Conservation (phyloP, 1,140 invertebrate species). For the Ceratitis capitata region DNA sequence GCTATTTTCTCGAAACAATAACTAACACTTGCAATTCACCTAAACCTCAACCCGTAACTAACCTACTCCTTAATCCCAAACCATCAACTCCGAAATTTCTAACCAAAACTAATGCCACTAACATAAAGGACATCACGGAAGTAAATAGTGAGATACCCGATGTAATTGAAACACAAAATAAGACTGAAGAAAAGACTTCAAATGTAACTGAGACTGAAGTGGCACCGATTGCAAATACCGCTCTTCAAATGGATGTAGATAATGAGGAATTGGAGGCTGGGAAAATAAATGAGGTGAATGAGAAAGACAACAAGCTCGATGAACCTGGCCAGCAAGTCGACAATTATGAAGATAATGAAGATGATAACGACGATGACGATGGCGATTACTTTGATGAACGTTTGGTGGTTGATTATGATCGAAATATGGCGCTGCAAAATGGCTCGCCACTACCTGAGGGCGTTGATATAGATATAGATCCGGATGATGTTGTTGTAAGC, state of each 20-base stretch:
- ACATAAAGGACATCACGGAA: constrained; percentile 38
- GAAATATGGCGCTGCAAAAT: constrained; percentile 35
- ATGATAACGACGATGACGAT: constrained; percentile 52
- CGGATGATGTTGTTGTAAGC: neutral
- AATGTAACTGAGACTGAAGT: constrained; percentile 3
- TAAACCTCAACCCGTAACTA: constrained; percentile 40
- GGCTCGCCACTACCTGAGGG: neutral
- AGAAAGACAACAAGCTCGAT: too few species aligned
- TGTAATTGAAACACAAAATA: neutral
- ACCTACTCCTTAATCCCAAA: constrained; percentile 45
- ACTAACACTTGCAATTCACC: constrained; percentile 50
- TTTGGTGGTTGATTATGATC: constrained; percentile 53
- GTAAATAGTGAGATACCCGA: constrained; percentile 16
- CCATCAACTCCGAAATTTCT: neutral
- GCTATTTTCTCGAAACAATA: constrained; percentile 51
- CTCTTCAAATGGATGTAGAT: neutral
- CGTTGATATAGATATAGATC: neutral
- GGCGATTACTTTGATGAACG: constrained; percentile 56
- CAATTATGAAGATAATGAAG: constrained; percentile 47
- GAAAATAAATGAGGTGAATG: neutral
- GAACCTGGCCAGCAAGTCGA: too few species aligned
- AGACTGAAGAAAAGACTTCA: neutral
- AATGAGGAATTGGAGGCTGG: too few species aligned
- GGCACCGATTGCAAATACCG: neutral
- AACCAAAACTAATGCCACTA: neutral